A percentile compares a stretch with the other conserved stretches of the same genome.
Conservation (phyloP, 2,888 invertebrate species). For the Siphlonurus alternatus region DNA sequence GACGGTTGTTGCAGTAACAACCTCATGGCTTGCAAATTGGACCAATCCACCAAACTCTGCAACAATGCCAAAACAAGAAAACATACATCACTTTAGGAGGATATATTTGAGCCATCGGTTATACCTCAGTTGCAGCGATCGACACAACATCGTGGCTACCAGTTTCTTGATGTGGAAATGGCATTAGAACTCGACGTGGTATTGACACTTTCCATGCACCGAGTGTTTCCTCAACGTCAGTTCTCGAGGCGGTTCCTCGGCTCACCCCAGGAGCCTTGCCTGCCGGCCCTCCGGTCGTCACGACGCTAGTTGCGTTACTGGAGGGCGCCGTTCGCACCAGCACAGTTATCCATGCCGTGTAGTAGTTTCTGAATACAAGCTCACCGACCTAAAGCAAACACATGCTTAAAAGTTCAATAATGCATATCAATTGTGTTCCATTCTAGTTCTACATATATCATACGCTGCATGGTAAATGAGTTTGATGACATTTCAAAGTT, state of each 20-base stretch:
- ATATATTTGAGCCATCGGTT: no score
- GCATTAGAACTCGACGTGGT: conserved; percentile 20
- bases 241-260: neutral
- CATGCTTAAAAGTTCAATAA: neutral
- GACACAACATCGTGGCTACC: conserved; percentile 23
- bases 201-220: conserved; percentile 19
- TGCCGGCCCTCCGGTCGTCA: neutral
- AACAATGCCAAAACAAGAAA: conserved; percentile 1
- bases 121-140: conserved; percentile 21
- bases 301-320: conserved; percentile 5
- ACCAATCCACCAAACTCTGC: conserved; percentile 22
- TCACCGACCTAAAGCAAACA: conserved; percentile 19
- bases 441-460: no score
- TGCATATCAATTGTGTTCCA: no score
- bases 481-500: no score
- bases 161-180: conserved; percentile 21
- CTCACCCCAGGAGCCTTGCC: no score
- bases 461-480: no score
- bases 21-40: conserved; percentile 21
- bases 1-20: conserved; percentile 25
- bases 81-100: neutral
- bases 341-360: conserved; percentile 22
- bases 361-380: conserved; percentile 23
- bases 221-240: conserved; percentile 8
- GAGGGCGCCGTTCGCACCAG: conserved; percentile 15